Evolutionary conservation across 2,888 invertebrate species (phyloP).

Genomic region (Oligia latruncula): DNA sequence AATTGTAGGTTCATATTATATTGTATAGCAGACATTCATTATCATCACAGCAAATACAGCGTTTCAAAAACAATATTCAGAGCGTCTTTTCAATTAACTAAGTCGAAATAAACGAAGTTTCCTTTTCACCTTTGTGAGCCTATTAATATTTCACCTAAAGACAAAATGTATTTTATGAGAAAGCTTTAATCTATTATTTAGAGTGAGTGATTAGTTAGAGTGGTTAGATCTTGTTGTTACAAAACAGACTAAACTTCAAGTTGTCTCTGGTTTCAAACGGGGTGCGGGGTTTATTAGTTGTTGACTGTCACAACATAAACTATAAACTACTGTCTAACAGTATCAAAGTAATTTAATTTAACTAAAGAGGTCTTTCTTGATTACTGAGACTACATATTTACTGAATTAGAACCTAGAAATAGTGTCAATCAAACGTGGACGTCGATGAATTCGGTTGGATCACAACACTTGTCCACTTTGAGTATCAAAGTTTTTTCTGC

Average conservation of each 20-base stretch:
- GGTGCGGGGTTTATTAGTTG: not conserved
- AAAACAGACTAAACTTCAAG: not conserved
- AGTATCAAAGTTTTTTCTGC: not conserved
- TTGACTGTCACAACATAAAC: not conserved
- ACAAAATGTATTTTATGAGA: not conserved
- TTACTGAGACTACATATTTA: too few relatives aligned
- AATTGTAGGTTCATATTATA: not conserved
- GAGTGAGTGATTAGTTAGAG: not conserved
- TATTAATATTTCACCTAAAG: not conserved
- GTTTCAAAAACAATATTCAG: not conserved
- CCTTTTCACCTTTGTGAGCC: not conserved
- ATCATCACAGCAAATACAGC: not conserved
- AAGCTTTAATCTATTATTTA: not conserved
- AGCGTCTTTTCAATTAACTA: not conserved
- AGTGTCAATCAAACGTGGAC: not conserved
- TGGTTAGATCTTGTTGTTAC: not conserved
- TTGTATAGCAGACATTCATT: constrained; percentile 11
- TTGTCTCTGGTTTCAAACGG: not conserved
- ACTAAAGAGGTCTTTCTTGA: not conserved
- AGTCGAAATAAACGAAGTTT: not conserved
- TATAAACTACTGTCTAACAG: not conserved
- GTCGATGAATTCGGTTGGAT: not conserved
- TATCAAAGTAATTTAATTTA: not conserved
- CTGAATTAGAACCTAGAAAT: not conserved
- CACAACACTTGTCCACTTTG: not conserved